phyloP scores from a whole-genome alignment of 2,797 vertebrate species.

The Graptemys geographica region DNA sequence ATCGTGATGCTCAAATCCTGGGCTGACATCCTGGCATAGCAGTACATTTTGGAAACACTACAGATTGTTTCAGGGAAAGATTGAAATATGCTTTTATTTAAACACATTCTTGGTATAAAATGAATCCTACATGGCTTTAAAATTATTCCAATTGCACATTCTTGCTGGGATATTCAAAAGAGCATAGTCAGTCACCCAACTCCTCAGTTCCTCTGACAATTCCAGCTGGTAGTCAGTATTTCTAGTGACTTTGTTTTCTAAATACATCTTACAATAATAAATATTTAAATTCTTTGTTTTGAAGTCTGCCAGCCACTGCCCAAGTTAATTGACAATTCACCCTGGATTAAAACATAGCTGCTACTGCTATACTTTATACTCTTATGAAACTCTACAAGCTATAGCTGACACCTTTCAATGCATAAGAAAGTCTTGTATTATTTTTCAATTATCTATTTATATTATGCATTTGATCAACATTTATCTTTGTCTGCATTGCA shows the following conservation, averaged over 20 bases:
- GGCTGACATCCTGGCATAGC: not conserved
- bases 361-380: not conserved
- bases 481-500: not conserved
- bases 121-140: slow-evolving; percentile 31
- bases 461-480: not conserved
- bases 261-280: slow-evolving; percentile 31
- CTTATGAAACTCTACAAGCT: not conserved
- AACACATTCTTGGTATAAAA: not conserved
- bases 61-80: not conserved
- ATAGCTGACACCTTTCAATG: not conserved
- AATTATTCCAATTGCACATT: not conserved
- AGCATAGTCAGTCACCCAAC: slow-evolving; percentile 1
- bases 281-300: slow-evolving; percentile 9
- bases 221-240: not conserved
- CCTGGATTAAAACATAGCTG: not conserved
- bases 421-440: not conserved
- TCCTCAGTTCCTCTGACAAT: slow-evolving; percentile 18
- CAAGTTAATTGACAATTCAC: slow-evolving; percentile 2
- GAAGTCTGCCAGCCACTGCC: not conserved
- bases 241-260: slow-evolving; percentile 36
- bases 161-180: slow-evolving; percentile 13
- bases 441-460: not conserved
- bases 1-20: not conserved
- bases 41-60: not conserved
- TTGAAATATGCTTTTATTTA: slow-evolving; percentile 16